Percentiles rank a stretch among this genome's conserved stretches.
Evolutionary conservation across 2,113 vertebrate genomes (phyloP).

Genomic region (Oceanites oceanicus): DNA sequence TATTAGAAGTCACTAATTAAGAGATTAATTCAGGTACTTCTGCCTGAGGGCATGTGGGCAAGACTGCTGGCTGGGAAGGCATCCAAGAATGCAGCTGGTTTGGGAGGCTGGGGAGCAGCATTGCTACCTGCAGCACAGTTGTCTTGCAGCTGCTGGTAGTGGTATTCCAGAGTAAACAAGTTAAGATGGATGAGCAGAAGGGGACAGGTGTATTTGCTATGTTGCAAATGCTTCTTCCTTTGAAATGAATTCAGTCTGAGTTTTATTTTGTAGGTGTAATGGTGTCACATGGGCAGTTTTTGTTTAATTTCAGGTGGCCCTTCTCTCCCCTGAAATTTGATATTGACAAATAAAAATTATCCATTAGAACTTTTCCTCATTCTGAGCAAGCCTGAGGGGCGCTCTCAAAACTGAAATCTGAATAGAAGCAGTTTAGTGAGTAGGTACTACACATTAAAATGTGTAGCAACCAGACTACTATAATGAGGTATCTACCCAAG

Average conservation of each 20-base stretch:
- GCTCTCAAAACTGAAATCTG: neutral
- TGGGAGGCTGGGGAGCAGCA: neutral
- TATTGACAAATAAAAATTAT: neutral
- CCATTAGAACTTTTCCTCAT: neutral
- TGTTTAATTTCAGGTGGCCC: neutral
- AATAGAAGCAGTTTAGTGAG: neutral
- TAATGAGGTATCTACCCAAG: neutral
- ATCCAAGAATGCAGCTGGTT: neutral
- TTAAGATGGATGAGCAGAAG: neutral
- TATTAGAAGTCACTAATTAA: neutral
- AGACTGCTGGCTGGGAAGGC: neutral
- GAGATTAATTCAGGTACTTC: neutral
- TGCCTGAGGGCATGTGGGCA: neutral
- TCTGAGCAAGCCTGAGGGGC: neutral
- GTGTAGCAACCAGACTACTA: neutral
- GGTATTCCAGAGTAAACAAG: neutral
- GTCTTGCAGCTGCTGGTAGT: neutral
- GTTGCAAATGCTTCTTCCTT: neutral
- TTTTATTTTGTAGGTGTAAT: neutral
- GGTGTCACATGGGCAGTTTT: neutral
- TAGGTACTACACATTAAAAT: neutral
- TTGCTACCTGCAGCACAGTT: neutral
- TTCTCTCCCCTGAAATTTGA: neutral
- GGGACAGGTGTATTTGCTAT: accelerated
- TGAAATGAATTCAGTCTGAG: neutral